Evolutionary conservation across 2,888 invertebrate species (phyloP).

Genomic region (Morpho helenor): DNA sequence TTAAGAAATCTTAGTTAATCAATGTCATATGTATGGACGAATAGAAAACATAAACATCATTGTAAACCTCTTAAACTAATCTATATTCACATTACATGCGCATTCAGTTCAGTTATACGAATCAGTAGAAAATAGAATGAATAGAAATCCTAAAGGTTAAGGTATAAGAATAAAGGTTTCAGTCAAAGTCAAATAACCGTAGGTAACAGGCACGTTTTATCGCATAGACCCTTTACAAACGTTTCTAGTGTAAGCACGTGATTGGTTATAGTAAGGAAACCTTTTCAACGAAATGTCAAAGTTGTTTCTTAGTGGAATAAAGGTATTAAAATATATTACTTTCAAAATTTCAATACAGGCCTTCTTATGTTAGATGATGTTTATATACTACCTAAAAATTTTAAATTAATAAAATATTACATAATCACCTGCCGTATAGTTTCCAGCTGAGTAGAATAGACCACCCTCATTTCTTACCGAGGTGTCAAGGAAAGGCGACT

Average conservation of each 20-base stretch:
- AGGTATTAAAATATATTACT: background rate
- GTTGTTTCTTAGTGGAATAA: background rate
- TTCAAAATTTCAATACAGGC: too few species aligned
- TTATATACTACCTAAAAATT: too few species aligned
- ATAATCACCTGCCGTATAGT: too few species aligned
- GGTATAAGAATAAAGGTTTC: conserved; percentile 17
- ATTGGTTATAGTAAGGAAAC: conserved; percentile 2
- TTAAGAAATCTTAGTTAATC: too few species aligned
- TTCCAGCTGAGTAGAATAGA: too few species aligned
- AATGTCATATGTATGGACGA: too few species aligned
- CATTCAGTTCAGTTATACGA: conserved; percentile 4
- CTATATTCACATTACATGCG: background rate
- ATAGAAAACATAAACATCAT: too few species aligned
- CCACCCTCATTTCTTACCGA: too few species aligned
- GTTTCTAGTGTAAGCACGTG: conserved; percentile 6
- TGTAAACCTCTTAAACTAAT: background rate
- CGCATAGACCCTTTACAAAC: conserved; percentile 12
- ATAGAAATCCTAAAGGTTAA: conserved; percentile 9
- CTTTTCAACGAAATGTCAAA: background rate
- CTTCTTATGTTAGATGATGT: too few species aligned
- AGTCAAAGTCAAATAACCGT: conserved; percentile 13
- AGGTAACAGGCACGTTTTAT: conserved; percentile 22
- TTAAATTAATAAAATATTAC: too few species aligned
- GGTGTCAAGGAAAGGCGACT: too few species aligned
- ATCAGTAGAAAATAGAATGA: conserved; percentile 8